Evolutionary conservation across 64 coral and sea anemone genomes (phyloP).

Genomic region (Actinia tenebrosa): DNA sequence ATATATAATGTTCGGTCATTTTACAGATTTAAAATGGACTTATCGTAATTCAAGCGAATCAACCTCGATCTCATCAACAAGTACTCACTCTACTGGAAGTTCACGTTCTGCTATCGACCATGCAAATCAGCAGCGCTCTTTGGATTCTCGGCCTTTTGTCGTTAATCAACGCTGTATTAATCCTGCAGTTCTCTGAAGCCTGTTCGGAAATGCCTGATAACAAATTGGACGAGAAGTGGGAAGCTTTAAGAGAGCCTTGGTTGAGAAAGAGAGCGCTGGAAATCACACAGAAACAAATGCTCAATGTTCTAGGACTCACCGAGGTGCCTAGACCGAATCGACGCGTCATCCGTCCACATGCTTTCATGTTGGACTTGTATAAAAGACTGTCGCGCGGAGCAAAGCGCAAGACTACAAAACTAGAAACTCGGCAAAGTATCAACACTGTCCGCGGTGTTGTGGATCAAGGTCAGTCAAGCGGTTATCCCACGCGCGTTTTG

Average conservation of each 20-base stretch:
- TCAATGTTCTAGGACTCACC: slow-evolving; percentile 65
- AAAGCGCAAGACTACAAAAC: slow-evolving; percentile 27
- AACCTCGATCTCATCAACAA: slow-evolving; percentile 3
- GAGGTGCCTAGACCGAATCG: slow-evolving; percentile 68
- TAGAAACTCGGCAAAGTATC: slow-evolving; percentile 19
- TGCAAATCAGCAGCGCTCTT: slow-evolving; percentile 29
- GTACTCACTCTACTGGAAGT: not conserved
- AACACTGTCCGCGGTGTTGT: slow-evolving; percentile 81
- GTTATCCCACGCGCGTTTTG: slow-evolving; percentile 26
- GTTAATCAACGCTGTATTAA: slow-evolving; percentile 15
- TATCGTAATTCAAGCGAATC: slow-evolving; percentile 29
- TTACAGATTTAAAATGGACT: slow-evolving; percentile 42
- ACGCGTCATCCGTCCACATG: slow-evolving; percentile 70
- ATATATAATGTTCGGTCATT: slow-evolving; percentile 70
- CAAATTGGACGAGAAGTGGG: slow-evolving; percentile 58
- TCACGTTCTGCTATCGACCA: not conserved
- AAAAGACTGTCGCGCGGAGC: slow-evolving; percentile 62
- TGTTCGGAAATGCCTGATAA: slow-evolving; percentile 41
- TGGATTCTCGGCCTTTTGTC: slow-evolving; percentile 34
- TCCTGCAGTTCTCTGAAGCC: slow-evolving; percentile 17
- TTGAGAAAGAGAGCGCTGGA: slow-evolving; percentile 72
- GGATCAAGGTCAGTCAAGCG: slow-evolving; percentile 76
- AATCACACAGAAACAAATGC: slow-evolving; percentile 73
- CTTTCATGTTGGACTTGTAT: slow-evolving; percentile 87
- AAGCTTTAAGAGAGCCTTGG: slow-evolving; percentile 54